Conservation (phyloP, 64 coral and sea anemone genomes). For the Stichodactyla helianthus region DNA sequence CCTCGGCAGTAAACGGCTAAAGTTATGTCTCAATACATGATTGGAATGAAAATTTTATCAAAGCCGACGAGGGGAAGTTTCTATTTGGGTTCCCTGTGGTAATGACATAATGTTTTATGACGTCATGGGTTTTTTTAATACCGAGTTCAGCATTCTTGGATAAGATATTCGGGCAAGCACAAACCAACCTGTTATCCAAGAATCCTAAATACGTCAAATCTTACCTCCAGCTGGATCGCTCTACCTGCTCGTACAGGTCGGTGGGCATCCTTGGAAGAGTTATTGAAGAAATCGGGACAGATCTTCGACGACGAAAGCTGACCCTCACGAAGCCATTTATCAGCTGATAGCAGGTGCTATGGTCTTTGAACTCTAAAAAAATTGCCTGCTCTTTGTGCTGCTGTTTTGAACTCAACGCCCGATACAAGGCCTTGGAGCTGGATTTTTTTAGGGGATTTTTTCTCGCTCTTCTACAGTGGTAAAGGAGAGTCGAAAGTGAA, state of each 20-base stretch:
- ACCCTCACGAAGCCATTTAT: not conserved
- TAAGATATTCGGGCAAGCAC: conserved; percentile 22
- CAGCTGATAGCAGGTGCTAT: not conserved
- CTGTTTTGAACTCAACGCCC: not conserved
- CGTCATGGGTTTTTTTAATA: not conserved
- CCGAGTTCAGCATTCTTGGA: not conserved
- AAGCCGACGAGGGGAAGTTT: not conserved
- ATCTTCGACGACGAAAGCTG: not conserved
- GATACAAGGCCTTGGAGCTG: not conserved
- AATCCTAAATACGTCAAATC: not conserved
- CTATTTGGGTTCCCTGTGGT: conserved; percentile 8
- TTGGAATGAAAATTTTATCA: too few relatives aligned
- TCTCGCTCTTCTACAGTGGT: not conserved
- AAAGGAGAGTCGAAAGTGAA: conserved; percentile 6
- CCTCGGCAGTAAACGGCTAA: too few relatives aligned
- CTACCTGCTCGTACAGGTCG: not conserved
- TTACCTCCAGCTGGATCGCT: not conserved
- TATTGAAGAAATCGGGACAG: not conserved
- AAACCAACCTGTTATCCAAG: not conserved
- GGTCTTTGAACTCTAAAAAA: not conserved
- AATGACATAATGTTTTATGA: not conserved
- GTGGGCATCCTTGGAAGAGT: not conserved
- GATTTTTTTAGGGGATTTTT: not conserved
- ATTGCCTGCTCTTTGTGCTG: not conserved
- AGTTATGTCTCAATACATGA: too few relatives aligned